Percentiles rank a stretch among this genome's conserved stretches.
phyloP scores from a whole-genome alignment of 2,888 invertebrate genomes.

The Eledona agricola region DNA sequence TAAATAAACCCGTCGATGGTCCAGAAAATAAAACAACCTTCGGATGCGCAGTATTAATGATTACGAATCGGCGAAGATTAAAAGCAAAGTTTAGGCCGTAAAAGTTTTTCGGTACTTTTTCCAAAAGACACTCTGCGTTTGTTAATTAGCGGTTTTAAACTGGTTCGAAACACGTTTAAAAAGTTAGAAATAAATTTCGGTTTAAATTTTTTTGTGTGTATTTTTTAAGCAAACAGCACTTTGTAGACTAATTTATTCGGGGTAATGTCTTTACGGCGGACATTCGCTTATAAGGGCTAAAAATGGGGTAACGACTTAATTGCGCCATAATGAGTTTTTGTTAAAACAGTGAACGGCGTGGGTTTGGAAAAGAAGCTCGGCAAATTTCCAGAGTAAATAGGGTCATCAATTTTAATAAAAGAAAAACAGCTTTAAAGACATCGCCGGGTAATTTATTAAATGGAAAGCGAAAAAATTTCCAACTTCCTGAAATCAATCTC shows the following conservation, averaged over 20 bases:
- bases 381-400: conserved; percentile 29
- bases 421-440: conserved; percentile 29
- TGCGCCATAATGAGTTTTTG: conserved; percentile 22
- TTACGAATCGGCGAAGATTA: background rate
- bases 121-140: no score
- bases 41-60: background rate
- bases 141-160: no score
- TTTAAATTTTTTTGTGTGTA: no score
- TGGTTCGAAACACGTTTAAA: no score
- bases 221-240: no score
- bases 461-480: conserved; percentile 21
- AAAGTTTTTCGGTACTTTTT: conserved; percentile 1
- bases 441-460: conserved; percentile 30
- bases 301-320: conserved; percentile 20
- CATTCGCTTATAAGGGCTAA: conserved; percentile 4
- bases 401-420: conserved; percentile 31
- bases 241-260: no score
- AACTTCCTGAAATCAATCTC: conserved; percentile 25
- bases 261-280: conserved; percentile 3
- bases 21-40: no score
- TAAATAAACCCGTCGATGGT: no score
- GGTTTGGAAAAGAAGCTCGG: conserved; percentile 26
- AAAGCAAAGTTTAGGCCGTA: background rate
- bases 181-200: no score
- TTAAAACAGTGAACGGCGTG: conserved; percentile 14